These are phyloP conservation scores for Ophion ventricosus DNA, from an alignment of 2,888 invertebrate species.

Conservation along the genomic window DNA sequence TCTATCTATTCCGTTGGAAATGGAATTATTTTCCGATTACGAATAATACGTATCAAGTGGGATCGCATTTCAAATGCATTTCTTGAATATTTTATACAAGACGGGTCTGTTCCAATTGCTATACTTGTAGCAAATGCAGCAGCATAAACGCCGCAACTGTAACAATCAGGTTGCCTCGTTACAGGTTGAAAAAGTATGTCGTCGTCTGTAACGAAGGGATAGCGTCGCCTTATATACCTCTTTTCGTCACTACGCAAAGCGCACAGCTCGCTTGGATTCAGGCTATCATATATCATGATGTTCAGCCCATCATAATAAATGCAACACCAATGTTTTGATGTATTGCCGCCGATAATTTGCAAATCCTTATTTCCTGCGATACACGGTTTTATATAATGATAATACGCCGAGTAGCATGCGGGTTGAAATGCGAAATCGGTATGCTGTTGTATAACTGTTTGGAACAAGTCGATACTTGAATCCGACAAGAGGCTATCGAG, in stretches of 20 bases:
- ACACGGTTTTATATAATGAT: slow-evolving; percentile 32
- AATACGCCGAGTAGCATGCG: slow-evolving; percentile 18
- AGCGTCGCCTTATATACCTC: slow-evolving; percentile 33
- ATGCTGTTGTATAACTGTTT: slow-evolving; percentile 33
- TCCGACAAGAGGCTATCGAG: background rate
- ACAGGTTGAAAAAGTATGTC: slow-evolving; percentile 23
- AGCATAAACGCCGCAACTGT: slow-evolving; percentile 53
- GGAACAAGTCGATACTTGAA: slow-evolving; percentile 44
- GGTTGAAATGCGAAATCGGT: slow-evolving; percentile 10
- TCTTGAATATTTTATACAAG: slow-evolving; percentile 1
- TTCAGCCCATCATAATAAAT: slow-evolving; percentile 35
- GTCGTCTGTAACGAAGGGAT: slow-evolving; percentile 19
- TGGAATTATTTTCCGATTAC: background rate
- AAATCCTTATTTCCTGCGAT: slow-evolving; percentile 16
- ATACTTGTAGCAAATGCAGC: slow-evolving; percentile 54
- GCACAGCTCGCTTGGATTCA: background rate
- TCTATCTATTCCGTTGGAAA: slow-evolving; percentile 23
- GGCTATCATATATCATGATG: slow-evolving; percentile 45
- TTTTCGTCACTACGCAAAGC: slow-evolving; percentile 18
- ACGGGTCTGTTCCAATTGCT: slow-evolving; percentile 41
- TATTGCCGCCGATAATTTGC: slow-evolving; percentile 59
- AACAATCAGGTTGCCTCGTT: slow-evolving; percentile 29
- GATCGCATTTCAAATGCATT: slow-evolving; percentile 31
- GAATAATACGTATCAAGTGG: slow-evolving; percentile 37
- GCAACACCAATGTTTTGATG: slow-evolving; percentile 50